Evolutionary conservation across 92 coral and sea anemone species (phyloP).

Genomic region (Heteractis magnifica): DNA sequence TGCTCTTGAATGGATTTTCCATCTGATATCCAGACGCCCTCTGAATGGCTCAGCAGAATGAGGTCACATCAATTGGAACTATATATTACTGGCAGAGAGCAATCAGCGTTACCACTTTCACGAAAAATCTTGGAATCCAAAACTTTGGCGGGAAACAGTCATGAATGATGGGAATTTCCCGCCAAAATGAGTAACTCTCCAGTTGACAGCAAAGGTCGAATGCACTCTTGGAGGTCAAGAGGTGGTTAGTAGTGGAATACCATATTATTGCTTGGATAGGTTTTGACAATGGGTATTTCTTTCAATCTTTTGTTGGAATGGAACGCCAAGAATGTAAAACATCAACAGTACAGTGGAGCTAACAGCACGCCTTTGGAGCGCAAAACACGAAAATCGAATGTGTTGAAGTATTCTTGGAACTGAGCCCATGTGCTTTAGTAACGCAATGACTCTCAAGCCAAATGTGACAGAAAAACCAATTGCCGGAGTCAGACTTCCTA

Average conservation of each 20-base stretch:
- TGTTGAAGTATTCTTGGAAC: conserved; percentile 32
- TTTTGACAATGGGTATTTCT: neutral
- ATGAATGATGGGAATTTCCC: neutral
- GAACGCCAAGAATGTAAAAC: conserved; percentile 18
- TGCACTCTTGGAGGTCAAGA: neutral
- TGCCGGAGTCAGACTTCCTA: neutral
- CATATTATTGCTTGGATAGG: neutral
- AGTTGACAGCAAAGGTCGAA: neutral
- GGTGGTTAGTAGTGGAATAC: conserved; percentile 9
- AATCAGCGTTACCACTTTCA: neutral
- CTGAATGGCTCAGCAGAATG: conserved; percentile 31
- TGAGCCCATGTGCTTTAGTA: conserved; percentile 4
- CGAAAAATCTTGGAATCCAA: neutral
- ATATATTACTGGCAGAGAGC: conserved; percentile 5
- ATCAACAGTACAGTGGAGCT: neutral
- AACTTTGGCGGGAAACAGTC: conserved; percentile 6
- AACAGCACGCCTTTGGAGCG: conserved; percentile 20
- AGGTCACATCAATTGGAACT: conserved; percentile 27
- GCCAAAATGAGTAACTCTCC: conserved; percentile 11
- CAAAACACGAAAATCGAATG: conserved; percentile 17
- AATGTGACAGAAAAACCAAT: neutral
- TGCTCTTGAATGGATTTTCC: conserved; percentile 37
- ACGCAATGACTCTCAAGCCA: neutral
- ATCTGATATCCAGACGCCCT: conserved; percentile 31
- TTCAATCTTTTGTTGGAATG: conserved; percentile 11